Base-by-base conservation (phyloP, 2,888 invertebrate genomes). In the Andrena praecox region DNA sequence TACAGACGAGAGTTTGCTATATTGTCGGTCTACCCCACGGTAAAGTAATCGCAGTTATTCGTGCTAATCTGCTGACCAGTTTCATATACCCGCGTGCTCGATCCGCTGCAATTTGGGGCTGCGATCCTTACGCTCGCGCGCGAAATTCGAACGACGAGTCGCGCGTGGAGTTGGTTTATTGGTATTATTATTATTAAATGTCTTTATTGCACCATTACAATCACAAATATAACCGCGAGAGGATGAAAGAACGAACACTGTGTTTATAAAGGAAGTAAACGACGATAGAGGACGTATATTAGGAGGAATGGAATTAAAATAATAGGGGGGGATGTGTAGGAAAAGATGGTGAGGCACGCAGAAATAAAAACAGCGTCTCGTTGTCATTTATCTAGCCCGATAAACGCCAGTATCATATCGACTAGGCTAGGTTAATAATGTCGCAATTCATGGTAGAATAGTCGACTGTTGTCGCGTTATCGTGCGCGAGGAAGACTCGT, bases 1-100 rank as follows among this genome's bases (percentile, higher is more conserved):
- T 98, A 97, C 93, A 97, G 95, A 90, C 96, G 96, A 87, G 92
- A 93, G 70, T 96, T 96, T 86, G 94, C 95, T 42, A 93, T 96
- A 5, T 88, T 95, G n/a, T 90, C 92, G n/a, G 89, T 95, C 71
- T 96, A 96, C 92, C 96, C 96, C 0, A 94, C 93, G 93, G 96
- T 95, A 92, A 93, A 93, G 88, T 56, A 52, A 4, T 42, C 16
- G 16, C 42, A 42, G 42, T 16, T 16, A 16, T 16, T 42, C 16
- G 12, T 20, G 63, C 50, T 64, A 31, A 8, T 75, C 42, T 27
- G n/a, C 20, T 20, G 20, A 20, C 7, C 52, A 20, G 8, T 52
- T 50, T 50, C 50, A 20, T 20, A 16, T 20, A 20, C 4, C 42
- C 42, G 12, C 12, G 42, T 35, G 35, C 2, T 35, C 35, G 33